Evolutionary conservation across 2,113 vertebrate species (phyloP), one percentile per base, ranked within the genome.

Genomic region (Notarius quadriscutis): DNA sequence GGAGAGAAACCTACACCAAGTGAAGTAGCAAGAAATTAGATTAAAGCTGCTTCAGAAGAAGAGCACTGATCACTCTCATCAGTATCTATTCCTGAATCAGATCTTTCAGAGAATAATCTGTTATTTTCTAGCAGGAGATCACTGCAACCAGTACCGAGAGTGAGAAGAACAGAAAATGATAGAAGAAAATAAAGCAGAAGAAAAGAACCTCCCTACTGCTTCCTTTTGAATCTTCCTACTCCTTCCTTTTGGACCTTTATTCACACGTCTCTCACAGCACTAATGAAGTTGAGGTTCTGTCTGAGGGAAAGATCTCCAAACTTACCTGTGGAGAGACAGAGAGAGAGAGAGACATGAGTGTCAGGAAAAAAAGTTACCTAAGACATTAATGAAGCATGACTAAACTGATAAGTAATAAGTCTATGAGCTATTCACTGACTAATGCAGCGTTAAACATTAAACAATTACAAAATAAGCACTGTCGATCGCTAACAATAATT

Each of bases 251-350:
- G 41, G 55, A 80, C 7, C 3, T 62, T 30, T 55, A 18, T 55
- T 69, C 50, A 18, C 48, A 53, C 1, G 50, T 30, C 51, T 41
- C 41, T 51, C 84, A 18, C 51, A 78, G 34, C n/a, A 5, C 25
- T 18, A 34, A 20, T 25, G 85, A 55, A 20, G 18, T 63, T 25
- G n/a, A 5, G 20, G 50, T 57, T 67, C 77, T 50, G n/a, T 7
- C 48, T 84, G 27, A 50, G 14, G 34, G 2, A 60, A 75, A 55
- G 62, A n/a, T 7, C 50, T 67, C 48, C 62, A 69, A 51, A 86
- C 85, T 86, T 86, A 86, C 85, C 85, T 86, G 62, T 6, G 12
- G 62, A 74, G 18, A 80, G 34, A 84, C 20, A 84, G 14, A 79
- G 41, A 85, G 6, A 78, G 34, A 84, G 53, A 84, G 12, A 79